Percentiles rank a stretch among this genome's conserved stretches.
These are phyloP conservation scores for Trisateles emortualis DNA, from an alignment of 2,888 invertebrate genomes.

Conservation along the genomic window DNA sequence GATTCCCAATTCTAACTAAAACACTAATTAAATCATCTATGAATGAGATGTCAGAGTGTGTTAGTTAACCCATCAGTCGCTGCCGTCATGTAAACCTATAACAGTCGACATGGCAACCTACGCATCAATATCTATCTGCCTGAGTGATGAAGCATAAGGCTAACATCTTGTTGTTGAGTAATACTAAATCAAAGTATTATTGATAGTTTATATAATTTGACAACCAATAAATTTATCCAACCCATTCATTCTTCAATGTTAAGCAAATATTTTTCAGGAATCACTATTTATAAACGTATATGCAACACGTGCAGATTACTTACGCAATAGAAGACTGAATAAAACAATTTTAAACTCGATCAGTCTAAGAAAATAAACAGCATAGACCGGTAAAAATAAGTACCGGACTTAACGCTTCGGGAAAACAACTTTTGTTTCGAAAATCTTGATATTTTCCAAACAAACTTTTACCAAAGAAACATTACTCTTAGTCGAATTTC, in stretches of 20 bases:
- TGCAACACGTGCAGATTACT: slow-evolving; percentile 3
- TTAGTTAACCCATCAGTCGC: too few species aligned
- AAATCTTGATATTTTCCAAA: slow-evolving; percentile 28
- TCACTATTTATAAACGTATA: background rate
- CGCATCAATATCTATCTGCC: too few species aligned
- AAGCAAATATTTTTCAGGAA: slow-evolving; percentile 14
- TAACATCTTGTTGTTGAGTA: background rate
- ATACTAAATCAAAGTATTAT: background rate
- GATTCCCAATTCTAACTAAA: too few species aligned
- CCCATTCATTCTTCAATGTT: slow-evolving; percentile 4
- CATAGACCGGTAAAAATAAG: slow-evolving; percentile 13
- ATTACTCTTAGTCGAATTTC: slow-evolving; percentile 37
- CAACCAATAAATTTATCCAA: background rate
- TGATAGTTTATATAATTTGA: background rate
- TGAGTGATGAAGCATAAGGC: too few species aligned
- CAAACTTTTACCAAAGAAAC: slow-evolving; percentile 21
- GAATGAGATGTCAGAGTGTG: too few species aligned
- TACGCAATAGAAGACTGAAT: slow-evolving; percentile 10
- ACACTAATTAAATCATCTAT: too few species aligned
- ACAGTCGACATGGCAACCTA: too few species aligned
- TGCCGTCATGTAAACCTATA: too few species aligned
- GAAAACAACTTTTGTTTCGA: slow-evolving; percentile 17
- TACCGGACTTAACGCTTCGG: slow-evolving; percentile 5
- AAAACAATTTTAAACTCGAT: slow-evolving; percentile 10
- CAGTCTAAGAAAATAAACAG: slow-evolving; percentile 7